These are phyloP conservation scores for Buathra laborator DNA, from an alignment of 2,888 invertebrate genomes.

Conservation along the genomic window DNA sequence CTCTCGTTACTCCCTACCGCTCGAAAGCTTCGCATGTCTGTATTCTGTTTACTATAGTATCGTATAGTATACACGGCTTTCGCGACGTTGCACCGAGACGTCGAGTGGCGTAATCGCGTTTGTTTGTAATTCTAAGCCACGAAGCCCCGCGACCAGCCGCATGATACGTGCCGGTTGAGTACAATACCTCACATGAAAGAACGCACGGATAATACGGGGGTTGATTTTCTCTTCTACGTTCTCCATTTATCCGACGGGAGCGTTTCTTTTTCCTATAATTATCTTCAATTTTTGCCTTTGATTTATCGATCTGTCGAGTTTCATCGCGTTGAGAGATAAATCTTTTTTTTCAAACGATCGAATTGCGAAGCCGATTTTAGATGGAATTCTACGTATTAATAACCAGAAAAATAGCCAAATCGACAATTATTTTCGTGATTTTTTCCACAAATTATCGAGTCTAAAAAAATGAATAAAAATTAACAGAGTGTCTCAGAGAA, in stretches of 20 bases:
- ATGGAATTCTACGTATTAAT: too few species aligned
- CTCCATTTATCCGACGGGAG: slow-evolving; percentile 16
- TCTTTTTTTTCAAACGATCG: not conserved
- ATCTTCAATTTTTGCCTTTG: not conserved
- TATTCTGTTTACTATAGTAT: slow-evolving; percentile 8
- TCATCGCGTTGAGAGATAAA: not conserved
- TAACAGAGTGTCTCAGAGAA: not conserved
- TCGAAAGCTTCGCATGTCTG: slow-evolving; percentile 12
- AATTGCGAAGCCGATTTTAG: not conserved
- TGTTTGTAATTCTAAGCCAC: slow-evolving; percentile 82
- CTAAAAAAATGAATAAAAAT: not conserved
- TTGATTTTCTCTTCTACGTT: slow-evolving; percentile 4
- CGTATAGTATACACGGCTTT: not conserved
- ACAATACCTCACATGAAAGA: slow-evolving; percentile 32
- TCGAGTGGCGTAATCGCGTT: slow-evolving; percentile 79
- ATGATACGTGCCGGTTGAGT: slow-evolving; percentile 55
- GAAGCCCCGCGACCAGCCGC: slow-evolving; percentile 75
- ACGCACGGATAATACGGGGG: slow-evolving; percentile 10
- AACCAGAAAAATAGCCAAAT: too few species aligned
- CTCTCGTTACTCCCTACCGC: slow-evolving; percentile 30
- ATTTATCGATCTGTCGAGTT: not conserved
- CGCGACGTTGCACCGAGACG: slow-evolving; percentile 36
- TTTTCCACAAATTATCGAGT: too few species aligned
- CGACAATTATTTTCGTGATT: too few species aligned
- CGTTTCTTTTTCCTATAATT: not conserved